Conservation (phyloP, 2,888 invertebrate species). For the Taenaris catops region DNA sequence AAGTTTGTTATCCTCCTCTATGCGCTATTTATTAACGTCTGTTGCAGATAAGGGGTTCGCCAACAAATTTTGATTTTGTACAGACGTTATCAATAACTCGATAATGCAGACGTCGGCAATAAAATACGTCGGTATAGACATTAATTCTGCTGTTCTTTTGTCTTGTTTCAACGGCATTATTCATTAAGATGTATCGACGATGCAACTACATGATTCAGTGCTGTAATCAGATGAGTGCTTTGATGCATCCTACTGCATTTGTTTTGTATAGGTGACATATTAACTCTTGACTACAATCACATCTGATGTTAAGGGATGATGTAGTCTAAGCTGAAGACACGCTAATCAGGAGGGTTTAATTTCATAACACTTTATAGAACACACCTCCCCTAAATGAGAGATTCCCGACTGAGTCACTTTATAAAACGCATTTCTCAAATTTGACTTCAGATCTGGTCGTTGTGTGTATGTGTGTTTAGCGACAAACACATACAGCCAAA, state of each 20-base stretch:
- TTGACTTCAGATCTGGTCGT: too few relatives aligned
- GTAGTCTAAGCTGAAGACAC: too few relatives aligned
- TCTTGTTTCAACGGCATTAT: conserved; percentile 15
- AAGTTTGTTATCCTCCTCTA: conserved; percentile 38
- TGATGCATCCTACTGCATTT: conserved; percentile 11
- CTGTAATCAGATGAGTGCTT: conserved; percentile 10
- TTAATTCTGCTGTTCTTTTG: conserved; percentile 15
- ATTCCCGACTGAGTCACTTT: too few relatives aligned
- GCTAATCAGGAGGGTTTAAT: too few relatives aligned
- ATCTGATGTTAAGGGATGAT: too few relatives aligned
- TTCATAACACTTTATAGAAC: too few relatives aligned
- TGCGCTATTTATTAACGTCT: conserved; percentile 35
- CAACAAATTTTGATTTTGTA: conserved; percentile 15
- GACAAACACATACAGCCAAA: too few relatives aligned
- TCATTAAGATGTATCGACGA: conserved; percentile 18
- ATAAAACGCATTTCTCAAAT: too few relatives aligned
- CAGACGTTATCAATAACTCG: conserved; percentile 14
- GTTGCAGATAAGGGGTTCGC: conserved; percentile 13
- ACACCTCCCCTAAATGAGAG: too few relatives aligned
- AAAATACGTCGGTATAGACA: conserved; percentile 13
- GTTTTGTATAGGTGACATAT: too few relatives aligned
- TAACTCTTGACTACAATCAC: too few relatives aligned
- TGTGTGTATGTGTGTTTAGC: too few relatives aligned
- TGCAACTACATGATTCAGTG: conserved; percentile 17
- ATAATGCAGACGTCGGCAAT: conserved; percentile 12